These are phyloP conservation scores for Leucozona laternaria DNA, from an alignment of 2,888 invertebrate genomes.

Conservation along the genomic window DNA sequence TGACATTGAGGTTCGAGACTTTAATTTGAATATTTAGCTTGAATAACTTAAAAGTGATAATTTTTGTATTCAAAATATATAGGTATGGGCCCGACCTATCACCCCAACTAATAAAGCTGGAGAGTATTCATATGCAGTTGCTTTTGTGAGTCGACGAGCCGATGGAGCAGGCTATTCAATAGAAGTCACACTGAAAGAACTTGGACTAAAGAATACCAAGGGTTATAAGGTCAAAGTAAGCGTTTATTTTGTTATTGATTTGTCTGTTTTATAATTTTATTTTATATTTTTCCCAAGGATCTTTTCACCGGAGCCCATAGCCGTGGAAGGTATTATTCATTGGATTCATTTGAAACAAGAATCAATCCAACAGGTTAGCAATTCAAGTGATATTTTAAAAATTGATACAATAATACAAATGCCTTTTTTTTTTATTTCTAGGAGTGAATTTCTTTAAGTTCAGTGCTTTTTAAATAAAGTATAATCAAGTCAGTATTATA, in stretches of 20 bases:
- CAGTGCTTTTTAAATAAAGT: conserved; percentile 58
- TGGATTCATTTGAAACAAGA: conserved; percentile 74
- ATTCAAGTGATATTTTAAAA: not conserved
- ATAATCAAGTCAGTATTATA: conserved; percentile 13
- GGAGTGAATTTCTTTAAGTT: conserved; percentile 78
- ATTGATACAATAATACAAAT: not conserved
- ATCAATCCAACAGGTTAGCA: conserved; percentile 77
- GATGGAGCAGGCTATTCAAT: conserved; percentile 83
- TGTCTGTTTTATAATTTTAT: not conserved
- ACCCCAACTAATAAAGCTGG: conserved; percentile 79
- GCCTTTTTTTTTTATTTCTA: conserved; percentile 40
- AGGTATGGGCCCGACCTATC: conserved; percentile 84
- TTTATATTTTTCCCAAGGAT: conserved; percentile 49
- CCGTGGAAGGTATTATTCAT: conserved; percentile 33
- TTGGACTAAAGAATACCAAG: conserved; percentile 80
- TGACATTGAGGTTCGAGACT: conserved; percentile 80
- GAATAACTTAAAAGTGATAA: conserved; percentile 2
- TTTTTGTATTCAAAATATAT: not conserved
- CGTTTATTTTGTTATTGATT: conserved; percentile 31
- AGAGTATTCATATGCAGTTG: conserved; percentile 84
- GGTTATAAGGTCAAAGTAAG: conserved; percentile 81
- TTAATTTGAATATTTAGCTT: conserved; percentile 23
- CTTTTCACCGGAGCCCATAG: conserved; percentile 49
- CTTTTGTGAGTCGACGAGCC: conserved; percentile 83
- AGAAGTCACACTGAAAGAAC: conserved; percentile 79